Percentiles rank a stretch among this genome's conserved stretches.
Conservation (phyloP, 2,113 vertebrate genomes). For the Erythrolamprus reginae region DNA sequence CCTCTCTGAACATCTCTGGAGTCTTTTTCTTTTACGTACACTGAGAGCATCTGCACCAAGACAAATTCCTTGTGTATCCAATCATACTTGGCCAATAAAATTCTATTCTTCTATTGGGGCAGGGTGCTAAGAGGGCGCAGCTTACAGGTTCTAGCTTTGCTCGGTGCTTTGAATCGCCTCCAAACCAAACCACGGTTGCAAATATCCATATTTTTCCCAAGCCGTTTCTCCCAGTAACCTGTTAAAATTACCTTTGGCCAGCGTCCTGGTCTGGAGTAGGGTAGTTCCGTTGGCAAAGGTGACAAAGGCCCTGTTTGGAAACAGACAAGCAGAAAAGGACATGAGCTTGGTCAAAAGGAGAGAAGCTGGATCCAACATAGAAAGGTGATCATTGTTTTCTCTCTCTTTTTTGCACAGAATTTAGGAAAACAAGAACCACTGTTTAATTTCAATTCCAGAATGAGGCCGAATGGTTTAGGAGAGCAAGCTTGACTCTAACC, state of each 20-base stretch:
- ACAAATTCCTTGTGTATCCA: too few species aligned
- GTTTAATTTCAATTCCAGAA: not conserved
- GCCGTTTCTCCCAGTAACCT: not conserved
- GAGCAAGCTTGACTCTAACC: not conserved
- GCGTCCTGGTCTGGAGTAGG: fast-evolving
- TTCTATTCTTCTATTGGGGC: too few species aligned
- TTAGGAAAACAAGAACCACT: not conserved
- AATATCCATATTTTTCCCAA: not conserved
- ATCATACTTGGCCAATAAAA: too few species aligned
- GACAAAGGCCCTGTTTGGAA: constrained; percentile 42
- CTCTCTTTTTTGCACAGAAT: not conserved
- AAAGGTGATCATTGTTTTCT: not conserved
- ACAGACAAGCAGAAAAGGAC: not conserved
- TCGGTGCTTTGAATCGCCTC: not conserved
- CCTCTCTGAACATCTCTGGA: not conserved
- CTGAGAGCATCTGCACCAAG: too few species aligned
- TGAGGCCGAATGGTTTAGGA: not conserved
- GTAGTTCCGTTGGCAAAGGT: fast-evolving
- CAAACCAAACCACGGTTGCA: not conserved
- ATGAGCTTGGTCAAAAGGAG: not conserved
- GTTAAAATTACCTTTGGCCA: constrained; percentile 5
- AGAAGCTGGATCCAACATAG: not conserved
- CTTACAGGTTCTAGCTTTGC: not conserved
- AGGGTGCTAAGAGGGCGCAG: not conserved
- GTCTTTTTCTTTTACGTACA: too few species aligned